Evolutionary conservation across 2,113 vertebrate species (phyloP).

Genomic region (Spheniscus mendiculus): DNA sequence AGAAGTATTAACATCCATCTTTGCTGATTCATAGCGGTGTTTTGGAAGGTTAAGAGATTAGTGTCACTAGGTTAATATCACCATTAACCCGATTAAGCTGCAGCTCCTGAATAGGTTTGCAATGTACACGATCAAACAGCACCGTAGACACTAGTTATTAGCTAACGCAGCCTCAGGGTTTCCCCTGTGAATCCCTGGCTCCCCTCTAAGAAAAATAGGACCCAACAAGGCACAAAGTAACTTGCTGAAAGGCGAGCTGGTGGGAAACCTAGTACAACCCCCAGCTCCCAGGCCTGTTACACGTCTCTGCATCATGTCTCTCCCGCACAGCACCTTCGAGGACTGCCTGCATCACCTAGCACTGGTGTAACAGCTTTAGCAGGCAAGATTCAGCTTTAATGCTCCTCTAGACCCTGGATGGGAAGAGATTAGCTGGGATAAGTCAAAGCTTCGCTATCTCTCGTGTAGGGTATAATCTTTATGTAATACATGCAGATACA

Average conservation of each 20-base stretch:
- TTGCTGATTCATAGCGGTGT: not conserved
- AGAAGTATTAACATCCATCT: not conserved
- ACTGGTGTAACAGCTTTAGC: not conserved
- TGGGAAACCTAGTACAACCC: not conserved
- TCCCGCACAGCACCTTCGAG: not conserved
- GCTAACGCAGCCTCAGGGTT: not conserved
- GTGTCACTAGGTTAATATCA: not conserved
- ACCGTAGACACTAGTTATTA: rapidly evolving
- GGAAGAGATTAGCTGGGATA: not conserved
- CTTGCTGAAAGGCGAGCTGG: not conserved
- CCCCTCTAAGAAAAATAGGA: not conserved
- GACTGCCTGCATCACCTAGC: not conserved
- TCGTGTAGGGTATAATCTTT: not conserved
- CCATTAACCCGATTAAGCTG: not conserved
- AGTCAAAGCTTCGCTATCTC: not conserved
- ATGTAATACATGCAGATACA: rapidly evolving
- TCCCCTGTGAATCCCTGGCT: not conserved
- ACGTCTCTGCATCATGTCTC: rapidly evolving
- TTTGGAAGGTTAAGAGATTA: not conserved
- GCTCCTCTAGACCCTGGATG: not conserved
- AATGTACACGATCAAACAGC: rapidly evolving
- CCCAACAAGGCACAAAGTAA: not conserved
- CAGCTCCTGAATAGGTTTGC: not conserved
- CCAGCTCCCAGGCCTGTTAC: not conserved
- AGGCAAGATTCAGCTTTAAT: not conserved